Evolutionary conservation across 2,888 invertebrate genomes (phyloP).

Genomic region (Drosophila tripunctata): DNA sequence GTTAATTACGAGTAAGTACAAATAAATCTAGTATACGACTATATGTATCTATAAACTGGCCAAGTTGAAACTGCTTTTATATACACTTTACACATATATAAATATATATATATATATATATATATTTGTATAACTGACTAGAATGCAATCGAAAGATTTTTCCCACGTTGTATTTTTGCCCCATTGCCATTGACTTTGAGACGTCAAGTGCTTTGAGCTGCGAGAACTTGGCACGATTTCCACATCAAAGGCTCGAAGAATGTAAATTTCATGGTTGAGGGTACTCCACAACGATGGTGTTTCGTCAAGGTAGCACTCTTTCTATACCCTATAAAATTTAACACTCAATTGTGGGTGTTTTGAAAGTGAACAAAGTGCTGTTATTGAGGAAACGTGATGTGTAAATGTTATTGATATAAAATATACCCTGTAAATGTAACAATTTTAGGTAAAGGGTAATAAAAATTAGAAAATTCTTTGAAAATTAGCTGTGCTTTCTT

Average conservation of each 20-base stretch:
- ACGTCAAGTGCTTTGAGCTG: slow-evolving; percentile 63
- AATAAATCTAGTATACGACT: slow-evolving; percentile 9
- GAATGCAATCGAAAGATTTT: slow-evolving; percentile 68
- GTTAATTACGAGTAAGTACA: slow-evolving; percentile 46
- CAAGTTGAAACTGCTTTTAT: slow-evolving; percentile 28
- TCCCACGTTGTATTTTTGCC: slow-evolving; percentile 71
- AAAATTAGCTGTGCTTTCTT: no score
- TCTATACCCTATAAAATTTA: not conserved
- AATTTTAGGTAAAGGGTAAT: not conserved
- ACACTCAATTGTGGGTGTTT: no score
- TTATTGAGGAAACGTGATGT: not conserved
- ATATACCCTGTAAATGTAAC: not conserved
- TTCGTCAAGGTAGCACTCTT: slow-evolving; percentile 10
- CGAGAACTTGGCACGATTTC: slow-evolving; percentile 71
- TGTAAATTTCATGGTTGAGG: slow-evolving; percentile 25
- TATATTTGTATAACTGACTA: slow-evolving; percentile 15
- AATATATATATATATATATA: slow-evolving; percentile 16
- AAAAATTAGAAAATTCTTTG: no score
- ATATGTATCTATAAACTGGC: slow-evolving; percentile 35
- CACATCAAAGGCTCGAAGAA: slow-evolving; percentile 56
- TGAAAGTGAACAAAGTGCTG: no score
- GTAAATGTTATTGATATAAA: not conserved
- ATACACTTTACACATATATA: not conserved
- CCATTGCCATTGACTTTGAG: slow-evolving; percentile 74
- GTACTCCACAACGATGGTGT: slow-evolving; percentile 7